Conservation (phyloP, 2,113 vertebrate genomes). For the Lasiurus cinereus region DNA sequence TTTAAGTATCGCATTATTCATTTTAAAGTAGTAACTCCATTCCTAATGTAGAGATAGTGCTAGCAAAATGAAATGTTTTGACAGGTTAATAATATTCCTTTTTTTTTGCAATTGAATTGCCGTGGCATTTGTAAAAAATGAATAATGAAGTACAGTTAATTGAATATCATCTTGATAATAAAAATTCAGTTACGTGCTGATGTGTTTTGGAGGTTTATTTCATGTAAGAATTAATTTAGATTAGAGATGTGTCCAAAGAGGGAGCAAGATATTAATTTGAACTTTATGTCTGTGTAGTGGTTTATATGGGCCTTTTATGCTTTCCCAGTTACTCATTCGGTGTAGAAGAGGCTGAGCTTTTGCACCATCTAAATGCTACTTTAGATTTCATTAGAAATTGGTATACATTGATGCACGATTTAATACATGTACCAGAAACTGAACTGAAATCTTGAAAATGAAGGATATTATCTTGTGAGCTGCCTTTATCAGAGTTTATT, state of each 20-base stretch:
- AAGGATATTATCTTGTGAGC: neutral
- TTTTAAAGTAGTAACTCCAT: slow-evolving; percentile 33
- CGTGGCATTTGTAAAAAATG: slow-evolving; percentile 5
- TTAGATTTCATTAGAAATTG: slow-evolving; percentile 6
- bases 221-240: slow-evolving; percentile 31
- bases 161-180: slow-evolving; percentile 45
- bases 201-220: slow-evolving; percentile 10
- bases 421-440: neutral
- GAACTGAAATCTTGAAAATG: slow-evolving; percentile 22
- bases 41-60: neutral
- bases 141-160: slow-evolving; percentile 43
- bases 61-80: slow-evolving; percentile 48
- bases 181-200: neutral
- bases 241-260: neutral
- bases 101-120: neutral
- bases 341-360: neutral
- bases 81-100: neutral
- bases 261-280: slow-evolving; percentile 23
- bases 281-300: slow-evolving; percentile 14
- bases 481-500: neutral
- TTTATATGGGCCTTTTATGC: neutral
- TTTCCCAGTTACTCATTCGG: neutral
- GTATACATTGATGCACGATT: neutral
- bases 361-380: neutral
- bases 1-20: slow-evolving; percentile 12